A percentile compares a stretch with the other conserved stretches of the same genome.
These are phyloP conservation scores for Salvator merianae DNA, from an alignment of 2,113 vertebrate species.

Conservation along the genomic window DNA sequence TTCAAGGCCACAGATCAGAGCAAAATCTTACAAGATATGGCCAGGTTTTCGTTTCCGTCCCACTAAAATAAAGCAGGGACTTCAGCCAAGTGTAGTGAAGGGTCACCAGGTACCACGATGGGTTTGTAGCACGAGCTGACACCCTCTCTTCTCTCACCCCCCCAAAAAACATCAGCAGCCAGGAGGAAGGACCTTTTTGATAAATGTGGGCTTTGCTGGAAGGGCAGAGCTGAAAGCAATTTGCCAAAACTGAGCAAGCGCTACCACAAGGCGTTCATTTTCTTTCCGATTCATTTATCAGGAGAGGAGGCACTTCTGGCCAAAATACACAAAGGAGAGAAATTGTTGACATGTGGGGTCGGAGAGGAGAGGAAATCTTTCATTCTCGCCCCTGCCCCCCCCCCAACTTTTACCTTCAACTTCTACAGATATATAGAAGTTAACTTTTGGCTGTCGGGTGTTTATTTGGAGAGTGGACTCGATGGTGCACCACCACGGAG, in stretches of 20 bases:
- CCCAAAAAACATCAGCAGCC: no score
- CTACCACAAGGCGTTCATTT: background rate
- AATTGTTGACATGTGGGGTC: constrained; percentile 2
- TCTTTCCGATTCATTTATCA: background rate
- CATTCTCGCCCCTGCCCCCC: background rate
- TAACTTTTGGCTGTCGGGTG: background rate
- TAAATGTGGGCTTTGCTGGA: background rate
- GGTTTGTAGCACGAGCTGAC: no score
- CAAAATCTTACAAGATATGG: no score
- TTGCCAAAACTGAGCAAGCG: background rate
- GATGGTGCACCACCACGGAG: no score
- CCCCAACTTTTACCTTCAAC: no score
- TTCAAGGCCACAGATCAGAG: no score
- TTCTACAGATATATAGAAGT: no score
- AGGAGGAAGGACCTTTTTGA: background rate
- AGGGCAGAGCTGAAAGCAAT: background rate
- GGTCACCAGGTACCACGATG: no score
- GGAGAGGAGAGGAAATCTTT: background rate
- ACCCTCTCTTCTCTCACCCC: no score
- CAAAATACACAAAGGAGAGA: background rate
- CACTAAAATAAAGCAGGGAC: no score
- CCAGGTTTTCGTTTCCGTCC: no score
- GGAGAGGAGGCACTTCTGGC: constrained; percentile 1
- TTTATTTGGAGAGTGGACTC: background rate
- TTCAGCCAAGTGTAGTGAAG: no score